Percentiles rank a stretch among this genome's conserved stretches.
These are phyloP conservation scores for Tursiops truncatus DNA, from an alignment of 2,113 vertebrate genomes.

Conservation along the genomic window DNA sequence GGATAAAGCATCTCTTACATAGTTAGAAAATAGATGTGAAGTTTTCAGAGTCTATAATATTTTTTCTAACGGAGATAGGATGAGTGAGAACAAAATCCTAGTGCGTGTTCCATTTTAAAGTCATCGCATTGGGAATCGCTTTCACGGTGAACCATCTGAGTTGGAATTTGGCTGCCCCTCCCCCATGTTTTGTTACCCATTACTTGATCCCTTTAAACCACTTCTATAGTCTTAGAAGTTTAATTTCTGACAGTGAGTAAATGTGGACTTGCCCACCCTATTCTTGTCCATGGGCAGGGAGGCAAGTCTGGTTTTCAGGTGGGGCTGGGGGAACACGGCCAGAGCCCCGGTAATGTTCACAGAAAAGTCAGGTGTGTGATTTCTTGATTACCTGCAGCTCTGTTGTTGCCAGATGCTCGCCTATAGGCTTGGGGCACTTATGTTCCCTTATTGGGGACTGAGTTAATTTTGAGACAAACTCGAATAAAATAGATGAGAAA, in stretches of 20 bases:
- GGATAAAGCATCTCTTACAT: background rate
- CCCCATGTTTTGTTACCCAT: background rate
- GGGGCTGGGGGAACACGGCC: background rate
- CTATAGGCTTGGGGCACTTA: background rate
- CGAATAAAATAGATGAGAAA: background rate
- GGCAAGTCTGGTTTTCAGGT: background rate
- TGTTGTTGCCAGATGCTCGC: background rate
- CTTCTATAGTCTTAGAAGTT: background rate
- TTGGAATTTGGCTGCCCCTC: background rate
- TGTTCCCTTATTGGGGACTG: background rate
- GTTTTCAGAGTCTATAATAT: background rate
- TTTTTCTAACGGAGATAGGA: background rate
- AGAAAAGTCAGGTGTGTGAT: background rate
- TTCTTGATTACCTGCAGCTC: background rate
- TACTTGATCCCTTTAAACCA: background rate
- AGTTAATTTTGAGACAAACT: background rate
- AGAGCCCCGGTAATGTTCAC: background rate
- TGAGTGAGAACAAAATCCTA: background rate
- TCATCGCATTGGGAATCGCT: background rate
- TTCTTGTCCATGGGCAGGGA: background rate
- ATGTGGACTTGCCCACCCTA: background rate
- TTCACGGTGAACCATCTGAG: background rate
- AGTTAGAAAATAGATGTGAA: constrained; percentile 6
- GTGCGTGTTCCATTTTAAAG: background rate
- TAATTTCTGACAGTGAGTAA: background rate